Base-by-base conservation (phyloP, 2,113 vertebrate species). In the Asarcornis scutulata region DNA sequence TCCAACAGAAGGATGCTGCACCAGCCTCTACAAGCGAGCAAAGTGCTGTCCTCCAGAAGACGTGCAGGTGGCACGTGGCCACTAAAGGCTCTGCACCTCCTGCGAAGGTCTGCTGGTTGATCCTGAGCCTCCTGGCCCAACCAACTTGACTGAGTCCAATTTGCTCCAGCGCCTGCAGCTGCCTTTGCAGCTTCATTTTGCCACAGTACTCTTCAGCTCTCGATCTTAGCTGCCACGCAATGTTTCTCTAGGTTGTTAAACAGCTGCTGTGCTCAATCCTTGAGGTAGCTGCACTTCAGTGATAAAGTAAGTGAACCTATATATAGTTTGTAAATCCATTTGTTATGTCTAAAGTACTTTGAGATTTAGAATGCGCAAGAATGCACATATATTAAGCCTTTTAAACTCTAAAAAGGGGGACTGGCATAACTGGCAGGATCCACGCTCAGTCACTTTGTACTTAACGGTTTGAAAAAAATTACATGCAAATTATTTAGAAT, bases 291-390 rank as follows among this genome's bases (percentile, higher is more conserved):
- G 88, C 83, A 93, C 88, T 96, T 94, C 83, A 87, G 80, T 84
- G 88, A 92, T 76, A 93, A 94, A 96, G 96, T 94, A 90, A 96
- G 96, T 91, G 96, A 97, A 95, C 91, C 95, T 97, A 97, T 96
- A 97, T 95, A 96, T 96, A 97, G 96, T 97, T 96, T 96, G 95
- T 95, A 97, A 96, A 97, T 96, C 95, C 96, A 96, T 96, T 94
- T 97, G 96, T 96, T 96, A 96, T 92, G 96, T 72, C 96, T 96
- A 96, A 97, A 96, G 95, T 95, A 97, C 96, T 95, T 44, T 69
- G 74, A 96, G 88, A 84, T 88, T 79, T 88, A 95, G 95, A 93
- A 96, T 92, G 92, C 93, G 86, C 66, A 95, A 89, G 91, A 95
- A 96, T 88, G 94, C 86, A 95, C 71, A 79, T 50, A 89, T 93